Base-by-base conservation (phyloP, 2,797 vertebrate species). In the Kryptolebias ocellatus region DNA sequence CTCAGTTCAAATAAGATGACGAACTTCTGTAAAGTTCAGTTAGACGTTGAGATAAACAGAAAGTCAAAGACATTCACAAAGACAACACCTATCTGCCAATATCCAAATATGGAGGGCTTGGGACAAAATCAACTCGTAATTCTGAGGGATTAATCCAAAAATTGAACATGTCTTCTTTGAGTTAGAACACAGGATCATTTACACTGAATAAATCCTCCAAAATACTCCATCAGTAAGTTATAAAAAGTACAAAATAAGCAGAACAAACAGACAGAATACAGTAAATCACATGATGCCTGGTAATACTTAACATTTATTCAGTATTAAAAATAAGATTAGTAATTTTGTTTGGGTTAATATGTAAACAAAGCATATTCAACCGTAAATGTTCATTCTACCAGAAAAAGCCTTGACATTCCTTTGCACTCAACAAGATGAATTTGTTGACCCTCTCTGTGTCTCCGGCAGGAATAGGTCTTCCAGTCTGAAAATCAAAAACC, bases 401-500 rank as follows among this genome's bases (percentile, higher is more conserved):
- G 72, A 71, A 65, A 67, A 79, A 75, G 53, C 49, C 45, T 66
- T 76, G 67, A 46, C 59, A 82, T 85, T 83, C 50, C 67, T 72
- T 64, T 60, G 54, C 74, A 66, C 68, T 78, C 71, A 44, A 56
- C 64, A 58, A 59, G 53, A 79, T 67, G 67, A 87, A 83, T 89
- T 50, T 73, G 70, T 78, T 85, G 90, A 91, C 89, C 87, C 77
- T 62, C 66, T 74, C 69, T 64, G 34, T 47, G 56, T 70, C 81
- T 89, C 81, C 86, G 61, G 83, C 53, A 87, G 83, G 81, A 89
- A 81, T 66, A 65, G 60, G 81, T 89, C 80, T 93, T 90, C 87
- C 67, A 83, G 76, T 72, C 78, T 66, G 68, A 77, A 87, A 93
- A 87, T 91, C 87, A 89, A 87, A 92, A 92, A 85, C 82, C 46